Percentiles rank a stretch among this genome's conserved stretches.
Conservation (phyloP, 2,797 vertebrate genomes). For the Spea hammondii region DNA sequence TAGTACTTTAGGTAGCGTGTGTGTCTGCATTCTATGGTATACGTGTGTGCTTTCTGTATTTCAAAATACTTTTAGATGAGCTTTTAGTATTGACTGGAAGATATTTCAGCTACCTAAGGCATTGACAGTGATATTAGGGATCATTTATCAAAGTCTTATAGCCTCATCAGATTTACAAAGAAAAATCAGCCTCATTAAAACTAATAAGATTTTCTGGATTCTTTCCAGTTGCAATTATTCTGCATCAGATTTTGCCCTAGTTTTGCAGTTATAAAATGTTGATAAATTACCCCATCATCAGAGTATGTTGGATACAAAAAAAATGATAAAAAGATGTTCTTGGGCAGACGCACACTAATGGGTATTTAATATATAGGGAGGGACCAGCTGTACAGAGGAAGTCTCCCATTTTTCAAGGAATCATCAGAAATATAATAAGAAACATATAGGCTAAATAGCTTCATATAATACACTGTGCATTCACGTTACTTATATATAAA, state of each 20-base stretch:
- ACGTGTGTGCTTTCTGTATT: too few species aligned
- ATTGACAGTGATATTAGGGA: constrained; percentile 38
- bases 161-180: constrained; percentile 46
- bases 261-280: constrained; percentile 33
- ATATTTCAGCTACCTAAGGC: constrained; percentile 9
- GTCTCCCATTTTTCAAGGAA: too few species aligned
- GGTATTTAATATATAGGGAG: too few species aligned
- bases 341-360: constrained; percentile 4
- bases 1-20: too few species aligned
- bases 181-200: constrained; percentile 45
- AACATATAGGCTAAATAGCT: too few species aligned
- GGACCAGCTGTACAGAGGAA: too few species aligned
- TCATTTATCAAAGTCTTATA: constrained; percentile 42
- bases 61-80: background rate
- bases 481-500: too few species aligned
- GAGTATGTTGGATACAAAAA: constrained; percentile 11
- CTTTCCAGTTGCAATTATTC: constrained; percentile 24
- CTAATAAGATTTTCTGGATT: constrained; percentile 32
- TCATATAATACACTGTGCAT: too few species aligned
- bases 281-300: constrained; percentile 28
- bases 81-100: background rate
- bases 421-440: too few species aligned
- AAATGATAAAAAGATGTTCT: constrained; percentile 15
- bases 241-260: constrained; percentile 29
- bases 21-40: too few species aligned